Evolutionary conservation across 2,888 invertebrate genomes (phyloP).

Genomic region (Thymelicus acteon): DNA sequence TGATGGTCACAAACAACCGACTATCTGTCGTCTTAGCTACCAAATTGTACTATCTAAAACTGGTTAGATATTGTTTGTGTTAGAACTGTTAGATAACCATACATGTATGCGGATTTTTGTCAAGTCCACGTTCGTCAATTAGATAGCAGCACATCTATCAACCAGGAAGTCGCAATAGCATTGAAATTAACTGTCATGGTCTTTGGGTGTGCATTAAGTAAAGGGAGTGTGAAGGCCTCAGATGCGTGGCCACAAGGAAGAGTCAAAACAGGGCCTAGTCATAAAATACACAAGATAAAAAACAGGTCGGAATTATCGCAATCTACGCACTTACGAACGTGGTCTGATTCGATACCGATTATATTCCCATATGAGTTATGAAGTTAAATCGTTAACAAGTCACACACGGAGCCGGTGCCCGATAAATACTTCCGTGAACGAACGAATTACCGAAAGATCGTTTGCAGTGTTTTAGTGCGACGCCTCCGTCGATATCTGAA

Average conservation of each 20-base stretch:
- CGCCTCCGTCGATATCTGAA: conserved; percentile 71
- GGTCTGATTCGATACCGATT: conserved; percentile 38
- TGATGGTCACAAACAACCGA: conserved; percentile 24
- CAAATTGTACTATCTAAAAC: conserved; percentile 5
- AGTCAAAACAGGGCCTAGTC: conserved; percentile 25
- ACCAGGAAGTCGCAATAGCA: conserved; percentile 16
- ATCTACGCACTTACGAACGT: conserved; percentile 22
- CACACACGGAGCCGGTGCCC: conserved; percentile 46
- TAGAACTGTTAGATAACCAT: not conserved
- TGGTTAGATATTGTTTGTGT: not conserved
- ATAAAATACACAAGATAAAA: conserved; percentile 35
- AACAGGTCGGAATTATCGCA: conserved; percentile 31
- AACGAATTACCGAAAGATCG: conserved; percentile 71
- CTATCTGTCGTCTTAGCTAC: conserved; percentile 19
- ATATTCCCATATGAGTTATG: conserved; percentile 50
- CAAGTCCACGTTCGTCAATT: not conserved
- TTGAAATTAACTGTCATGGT: conserved; percentile 26
- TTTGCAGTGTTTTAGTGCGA: conserved; percentile 72
- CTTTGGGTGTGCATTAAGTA: conserved; percentile 23
- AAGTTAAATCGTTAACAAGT: conserved; percentile 56
- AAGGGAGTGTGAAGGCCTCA: conserved; percentile 35
- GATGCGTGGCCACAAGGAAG: conserved; percentile 28
- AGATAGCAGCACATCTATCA: not conserved
- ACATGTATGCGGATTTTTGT: no score
- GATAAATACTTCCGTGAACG: conserved; percentile 76